Evolutionary conservation across 2,888 invertebrate species (phyloP), one percentile per base, ranked within the genome.

Genomic region (Chouioia cunea): DNA sequence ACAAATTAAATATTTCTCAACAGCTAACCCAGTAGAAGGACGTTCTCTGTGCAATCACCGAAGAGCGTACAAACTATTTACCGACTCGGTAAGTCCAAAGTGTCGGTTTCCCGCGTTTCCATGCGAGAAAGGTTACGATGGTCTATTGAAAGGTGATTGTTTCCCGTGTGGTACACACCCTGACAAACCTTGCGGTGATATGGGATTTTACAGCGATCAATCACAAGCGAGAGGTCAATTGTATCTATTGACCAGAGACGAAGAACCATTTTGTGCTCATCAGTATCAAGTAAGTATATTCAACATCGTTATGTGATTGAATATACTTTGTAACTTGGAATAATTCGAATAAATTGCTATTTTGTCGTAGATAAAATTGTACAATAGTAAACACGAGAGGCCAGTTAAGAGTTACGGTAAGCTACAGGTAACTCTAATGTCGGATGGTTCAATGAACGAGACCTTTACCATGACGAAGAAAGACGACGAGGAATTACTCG

Each of bases 261-360:
- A 95, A 81, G 95, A 96, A 84, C 97, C 97, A 0, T 97, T 96
- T 84, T 97, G 97, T 86, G 96, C 96, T 0, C 94, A 96, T 86
- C 96, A 97, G 82, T 96, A 94, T 82, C 81, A 81, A 66, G 79
- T 78, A 2, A 27, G 58, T 47, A n/a, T 36, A 8, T 22, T 14
- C 50, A 50, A 50, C 50, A 6, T 1, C n/a, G 6, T 16, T 14
- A 16, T 16, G 6, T 16, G 14, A 50, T n/a, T 50, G 50, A 50
- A n/a, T 50, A n/a, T 54, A 14, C 54, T 4, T 56, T 16, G 56
- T 2, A 18, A 1, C n/a, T 56, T 2, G 1, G 2, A 27, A 3
- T 15, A n/a, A 16, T 10, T n/a, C 12, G n/a, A n/a, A n/a, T n/a
- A n/a, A n/a, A 16, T 27, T 16, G 43, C n/a, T 53, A 2, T 56